phyloP scores from a whole-genome alignment of 2,797 vertebrate genomes.

The Sciurus vulgaris region DNA sequence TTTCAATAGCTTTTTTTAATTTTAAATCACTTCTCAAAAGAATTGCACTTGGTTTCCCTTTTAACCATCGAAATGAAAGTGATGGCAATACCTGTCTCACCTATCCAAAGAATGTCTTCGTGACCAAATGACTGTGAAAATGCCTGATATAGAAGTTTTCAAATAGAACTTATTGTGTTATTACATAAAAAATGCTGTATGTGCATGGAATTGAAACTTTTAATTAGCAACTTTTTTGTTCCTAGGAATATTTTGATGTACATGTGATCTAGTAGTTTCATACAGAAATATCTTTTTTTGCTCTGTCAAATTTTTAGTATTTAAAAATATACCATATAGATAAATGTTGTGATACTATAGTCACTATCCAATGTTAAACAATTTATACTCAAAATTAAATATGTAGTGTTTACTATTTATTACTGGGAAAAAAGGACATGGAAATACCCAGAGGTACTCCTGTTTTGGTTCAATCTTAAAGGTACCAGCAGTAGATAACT shows the following conservation, averaged over 20 bases:
- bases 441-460: not conserved
- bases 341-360: not conserved
- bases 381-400: not conserved
- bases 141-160: not conserved
- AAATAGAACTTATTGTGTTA: not conserved
- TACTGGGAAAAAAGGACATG: not conserved
- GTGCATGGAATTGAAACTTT: not conserved
- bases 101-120: not conserved
- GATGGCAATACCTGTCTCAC: not conserved
- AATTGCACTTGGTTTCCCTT: not conserved
- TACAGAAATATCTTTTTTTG: slow-evolving; percentile 3
- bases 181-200: no score
- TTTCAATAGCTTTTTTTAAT: not conserved
- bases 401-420: not conserved
- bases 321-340: not conserved
- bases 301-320: not conserved
- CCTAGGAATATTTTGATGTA: not conserved
- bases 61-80: not conserved
- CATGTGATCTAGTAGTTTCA: not conserved
- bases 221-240: not conserved
- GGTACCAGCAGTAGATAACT: not conserved
- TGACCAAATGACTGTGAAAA: not conserved
- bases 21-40: no score
- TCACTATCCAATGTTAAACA: not conserved
- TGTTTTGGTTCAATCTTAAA: not conserved